These are phyloP conservation scores for Meandrusa payeni DNA, from an alignment of 2,888 invertebrate species.

Conservation along the genomic window DNA sequence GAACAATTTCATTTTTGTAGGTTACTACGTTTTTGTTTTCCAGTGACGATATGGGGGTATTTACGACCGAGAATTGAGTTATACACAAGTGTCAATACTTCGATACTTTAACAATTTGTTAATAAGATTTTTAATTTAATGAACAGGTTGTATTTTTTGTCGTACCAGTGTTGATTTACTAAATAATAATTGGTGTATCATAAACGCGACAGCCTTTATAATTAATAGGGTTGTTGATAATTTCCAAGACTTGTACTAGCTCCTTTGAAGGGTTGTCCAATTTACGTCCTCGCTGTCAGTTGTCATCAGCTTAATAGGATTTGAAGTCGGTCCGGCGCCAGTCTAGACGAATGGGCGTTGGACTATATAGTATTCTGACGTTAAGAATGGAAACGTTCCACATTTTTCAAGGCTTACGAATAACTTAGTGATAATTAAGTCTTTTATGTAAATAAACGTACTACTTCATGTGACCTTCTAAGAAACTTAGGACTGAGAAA, in stretches of 20 bases:
- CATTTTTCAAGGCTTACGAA: constrained; percentile 14
- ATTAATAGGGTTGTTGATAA: constrained; percentile 15
- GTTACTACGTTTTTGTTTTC: too few species aligned
- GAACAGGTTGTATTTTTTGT: too few species aligned
- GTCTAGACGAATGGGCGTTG: constrained; percentile 38
- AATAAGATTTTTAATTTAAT: too few species aligned
- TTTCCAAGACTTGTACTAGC: constrained; percentile 9
- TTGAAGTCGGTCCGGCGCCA: constrained; percentile 29
- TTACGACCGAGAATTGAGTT: too few species aligned
- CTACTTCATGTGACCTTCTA: too few species aligned
- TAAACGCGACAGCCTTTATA: constrained; percentile 5
- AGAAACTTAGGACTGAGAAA: too few species aligned
- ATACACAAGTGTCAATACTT: too few species aligned
- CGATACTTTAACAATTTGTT: too few species aligned
- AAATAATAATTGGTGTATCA: constrained; percentile 2
- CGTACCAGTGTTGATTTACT: not conserved
- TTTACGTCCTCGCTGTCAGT: constrained; percentile 33
- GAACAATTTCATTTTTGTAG: too few species aligned
- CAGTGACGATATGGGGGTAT: too few species aligned
- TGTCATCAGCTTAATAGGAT: constrained; percentile 27
- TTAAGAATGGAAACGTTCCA: too few species aligned
- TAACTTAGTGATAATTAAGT: constrained; percentile 3
- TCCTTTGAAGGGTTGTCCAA: constrained; percentile 11
- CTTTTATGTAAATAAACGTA: constrained; percentile 9
- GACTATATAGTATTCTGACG: too few species aligned